Evolutionary conservation across 1,140 invertebrate genomes (phyloP), one percentile per base, ranked within the genome.

Genomic region (Anadara kagoshimensis): DNA sequence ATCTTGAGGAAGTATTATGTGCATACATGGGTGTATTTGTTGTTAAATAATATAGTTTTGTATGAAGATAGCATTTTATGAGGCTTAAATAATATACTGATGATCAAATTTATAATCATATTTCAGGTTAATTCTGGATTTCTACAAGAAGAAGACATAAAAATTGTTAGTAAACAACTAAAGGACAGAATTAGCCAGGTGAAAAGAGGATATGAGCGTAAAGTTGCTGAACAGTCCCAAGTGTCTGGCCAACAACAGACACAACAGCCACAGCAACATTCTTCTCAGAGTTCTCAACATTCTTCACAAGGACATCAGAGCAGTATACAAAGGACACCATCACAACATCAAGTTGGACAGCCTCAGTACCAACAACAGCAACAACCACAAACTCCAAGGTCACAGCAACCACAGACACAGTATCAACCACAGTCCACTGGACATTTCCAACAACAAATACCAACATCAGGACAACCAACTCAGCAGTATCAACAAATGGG

Each of bases 141-240:
- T 73, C 72, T 87, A 20, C 78, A 83, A 67, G 88, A 89, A 54
- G 87, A 87, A 73, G 97, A 99, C 88, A 94, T 95, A 0, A 93
- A 95, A 81, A 94, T 94, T 56, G 95, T 98, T 5, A 93, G 94
- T 56, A 95, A 96, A 82, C 92, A 98, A 88, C 92, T 99, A 26
- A 94, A 95, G 83, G 94, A 94, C 70, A 76, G 85, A 64, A 80
- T 88, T 24, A 65, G 72, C 53, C 95, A 96, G 86, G 93, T 97
- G 29, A 77, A 78, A 65, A 51, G 90, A 89, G 58, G 89, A 91
- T 36, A 36, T 36, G 29, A 36, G 29, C 29, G 91, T 89, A 88
- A 91, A 75, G 89, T 90, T 41, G 79, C 69, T 45, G 85, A 86
- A 36, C 29, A 36, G 41, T 77, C 72, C 78, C 57, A 70, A 70